These are phyloP conservation scores for Orthosia gothica DNA, from an alignment of 2,888 invertebrate genomes.

Conservation along the genomic window DNA sequence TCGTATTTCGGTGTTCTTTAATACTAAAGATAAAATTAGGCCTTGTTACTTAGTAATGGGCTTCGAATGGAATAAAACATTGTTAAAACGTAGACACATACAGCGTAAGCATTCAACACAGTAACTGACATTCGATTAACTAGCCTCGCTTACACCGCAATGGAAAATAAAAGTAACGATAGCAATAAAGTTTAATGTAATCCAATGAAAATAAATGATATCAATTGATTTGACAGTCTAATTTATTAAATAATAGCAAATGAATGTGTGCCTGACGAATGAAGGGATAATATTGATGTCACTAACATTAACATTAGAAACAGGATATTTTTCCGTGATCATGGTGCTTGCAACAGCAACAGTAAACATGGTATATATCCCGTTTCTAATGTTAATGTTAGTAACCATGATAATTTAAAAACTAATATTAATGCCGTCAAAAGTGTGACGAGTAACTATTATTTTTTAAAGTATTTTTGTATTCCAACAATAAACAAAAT, in stretches of 20 bases:
- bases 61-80: constrained; percentile 46
- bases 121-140: constrained; percentile 61
- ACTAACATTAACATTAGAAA: too few relatives aligned
- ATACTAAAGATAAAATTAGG: constrained; percentile 24
- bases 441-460: not conserved
- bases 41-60: constrained; percentile 24
- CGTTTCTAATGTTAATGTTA: too few relatives aligned
- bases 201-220: constrained; percentile 35
- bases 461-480: not conserved
- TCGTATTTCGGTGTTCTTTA: constrained; percentile 11
- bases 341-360: too few relatives aligned
- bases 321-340: too few relatives aligned
- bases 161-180: constrained; percentile 57
- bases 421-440: too few relatives aligned
- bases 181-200: constrained; percentile 39
- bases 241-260: constrained; percentile 14
- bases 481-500: constrained; percentile 13
- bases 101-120: constrained; percentile 55
- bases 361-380: too few relatives aligned
- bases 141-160: constrained; percentile 31
- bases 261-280: not conserved
- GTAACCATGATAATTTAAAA: too few relatives aligned
- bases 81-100: constrained; percentile 27
- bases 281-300: too few relatives aligned
- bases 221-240: constrained; percentile 14